Evolutionary conservation across 2,797 vertebrate genomes (phyloP).

Genomic region (Uromys caudimaculatus): DNA sequence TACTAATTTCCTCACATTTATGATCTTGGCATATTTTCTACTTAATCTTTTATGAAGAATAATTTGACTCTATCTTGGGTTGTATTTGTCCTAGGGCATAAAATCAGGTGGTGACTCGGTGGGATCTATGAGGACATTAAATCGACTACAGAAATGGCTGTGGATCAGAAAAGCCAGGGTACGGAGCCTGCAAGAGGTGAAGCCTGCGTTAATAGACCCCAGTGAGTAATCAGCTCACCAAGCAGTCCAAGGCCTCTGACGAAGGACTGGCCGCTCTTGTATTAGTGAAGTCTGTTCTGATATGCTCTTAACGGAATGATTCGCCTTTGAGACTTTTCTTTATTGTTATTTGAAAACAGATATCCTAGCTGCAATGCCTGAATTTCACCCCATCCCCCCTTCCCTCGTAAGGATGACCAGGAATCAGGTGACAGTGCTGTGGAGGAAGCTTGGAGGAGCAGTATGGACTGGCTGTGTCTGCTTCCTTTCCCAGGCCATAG

Average conservation of each 20-base stretch:
- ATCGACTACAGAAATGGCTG: conserved; percentile 90
- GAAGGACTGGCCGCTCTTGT: not conserved
- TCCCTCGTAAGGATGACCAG: not conserved
- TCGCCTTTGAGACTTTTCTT: not conserved
- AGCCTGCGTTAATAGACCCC: conserved; percentile 81
- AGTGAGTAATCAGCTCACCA: conserved; percentile 84
- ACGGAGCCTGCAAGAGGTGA: conserved; percentile 85
- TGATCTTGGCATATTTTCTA: conserved; percentile 23
- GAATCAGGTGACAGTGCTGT: not conserved
- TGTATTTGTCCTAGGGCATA: conserved; percentile 82
- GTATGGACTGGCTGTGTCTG: not conserved
- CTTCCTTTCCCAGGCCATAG: not conserved
- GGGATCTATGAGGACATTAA: conserved; percentile 89
- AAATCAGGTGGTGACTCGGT: conserved; percentile 80
- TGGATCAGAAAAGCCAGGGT: conserved; percentile 86
- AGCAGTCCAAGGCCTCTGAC: not conserved
- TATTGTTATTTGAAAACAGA: conserved; percentile 47
- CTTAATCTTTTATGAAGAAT: conserved; percentile 62
- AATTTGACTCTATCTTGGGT: conserved; percentile 56
- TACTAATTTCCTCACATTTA: conserved; percentile 64
- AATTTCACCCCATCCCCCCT: not conserved
- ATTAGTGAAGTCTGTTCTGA: conserved; percentile 45
- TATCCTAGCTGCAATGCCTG: not conserved
- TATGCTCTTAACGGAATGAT: conserved; percentile 41
- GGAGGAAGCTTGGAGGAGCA: not conserved